phyloP scores from a whole-genome alignment of 2,888 invertebrate genomes.

The Sarcophaga rosellei region DNA sequence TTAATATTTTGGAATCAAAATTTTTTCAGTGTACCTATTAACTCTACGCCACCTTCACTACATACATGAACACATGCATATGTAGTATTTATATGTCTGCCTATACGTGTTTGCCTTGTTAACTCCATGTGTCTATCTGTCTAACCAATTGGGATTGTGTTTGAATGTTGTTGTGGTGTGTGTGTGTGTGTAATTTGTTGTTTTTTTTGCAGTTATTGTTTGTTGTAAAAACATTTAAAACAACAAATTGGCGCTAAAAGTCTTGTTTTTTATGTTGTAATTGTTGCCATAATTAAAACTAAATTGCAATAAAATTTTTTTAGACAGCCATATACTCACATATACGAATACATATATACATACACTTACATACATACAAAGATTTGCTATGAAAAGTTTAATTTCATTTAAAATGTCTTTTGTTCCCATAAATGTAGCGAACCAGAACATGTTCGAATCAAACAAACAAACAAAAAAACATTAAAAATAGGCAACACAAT shows the following conservation, averaged over 20 bases:
- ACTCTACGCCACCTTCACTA: no score
- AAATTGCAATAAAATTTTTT: slow-evolving; percentile 6
- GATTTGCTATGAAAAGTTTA: slow-evolving; percentile 19
- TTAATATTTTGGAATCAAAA: no score
- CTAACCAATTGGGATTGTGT: background rate
- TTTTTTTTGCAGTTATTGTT: slow-evolving; percentile 52
- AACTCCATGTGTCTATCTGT: slow-evolving; percentile 20
- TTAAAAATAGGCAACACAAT: background rate
- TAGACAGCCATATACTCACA: slow-evolving; percentile 17
- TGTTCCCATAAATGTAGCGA: slow-evolving; percentile 54
- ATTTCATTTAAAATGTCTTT: slow-evolving; percentile 55
- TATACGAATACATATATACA: background rate
- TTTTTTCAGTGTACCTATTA: slow-evolving; percentile 30
- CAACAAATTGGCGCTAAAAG: slow-evolving; percentile 78
- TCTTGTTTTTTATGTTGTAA: slow-evolving; percentile 76
- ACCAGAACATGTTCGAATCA: slow-evolving; percentile 36
- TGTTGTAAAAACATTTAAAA: slow-evolving; percentile 72
- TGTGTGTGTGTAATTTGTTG: background rate
- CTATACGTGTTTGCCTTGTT: background rate
- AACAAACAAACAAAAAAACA: background rate
- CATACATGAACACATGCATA: no score
- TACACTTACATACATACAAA: background rate
- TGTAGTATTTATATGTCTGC: no score
- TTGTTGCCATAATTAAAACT: slow-evolving; percentile 66
- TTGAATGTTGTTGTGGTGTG: background rate